Conservation (phyloP, 2,113 vertebrate species). For the Potamarius usumacintae region DNA sequence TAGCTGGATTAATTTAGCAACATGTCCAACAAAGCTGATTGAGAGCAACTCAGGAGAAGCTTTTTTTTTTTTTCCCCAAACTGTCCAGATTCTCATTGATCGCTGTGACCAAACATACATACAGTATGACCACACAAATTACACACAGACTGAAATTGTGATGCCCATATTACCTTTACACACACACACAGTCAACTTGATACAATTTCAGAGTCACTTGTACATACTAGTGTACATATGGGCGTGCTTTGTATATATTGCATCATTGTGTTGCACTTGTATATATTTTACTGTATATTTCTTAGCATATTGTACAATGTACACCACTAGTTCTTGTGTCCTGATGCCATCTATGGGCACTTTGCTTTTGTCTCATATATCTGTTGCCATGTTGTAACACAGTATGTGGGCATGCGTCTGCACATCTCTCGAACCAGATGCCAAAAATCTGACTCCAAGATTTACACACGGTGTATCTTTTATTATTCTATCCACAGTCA, state of each 20-base stretch:
- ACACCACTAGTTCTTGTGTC: background rate
- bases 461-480: background rate
- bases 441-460: background rate
- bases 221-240: background rate
- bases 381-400: conserved; percentile 4
- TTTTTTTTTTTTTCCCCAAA: background rate
- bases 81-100: background rate
- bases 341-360: conserved; percentile 19
- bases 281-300: conserved; percentile 11
- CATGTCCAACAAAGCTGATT: background rate
- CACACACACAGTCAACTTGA: background rate
- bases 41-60: background rate
- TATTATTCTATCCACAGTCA: no score
- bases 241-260: background rate
- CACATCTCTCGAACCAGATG: background rate
- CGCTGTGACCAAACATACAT: background rate
- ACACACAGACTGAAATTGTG: background rate
- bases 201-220: background rate
- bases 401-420: background rate
- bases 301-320: background rate
- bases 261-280: background rate
- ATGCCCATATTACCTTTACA: background rate
- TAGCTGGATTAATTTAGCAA: background rate
- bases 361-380: conserved; percentile 3
- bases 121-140: background rate